Evolutionary conservation across 2,797 vertebrate genomes (phyloP), one percentile per base, ranked within the genome.

Genomic region (Crocodylus rhombifer): DNA sequence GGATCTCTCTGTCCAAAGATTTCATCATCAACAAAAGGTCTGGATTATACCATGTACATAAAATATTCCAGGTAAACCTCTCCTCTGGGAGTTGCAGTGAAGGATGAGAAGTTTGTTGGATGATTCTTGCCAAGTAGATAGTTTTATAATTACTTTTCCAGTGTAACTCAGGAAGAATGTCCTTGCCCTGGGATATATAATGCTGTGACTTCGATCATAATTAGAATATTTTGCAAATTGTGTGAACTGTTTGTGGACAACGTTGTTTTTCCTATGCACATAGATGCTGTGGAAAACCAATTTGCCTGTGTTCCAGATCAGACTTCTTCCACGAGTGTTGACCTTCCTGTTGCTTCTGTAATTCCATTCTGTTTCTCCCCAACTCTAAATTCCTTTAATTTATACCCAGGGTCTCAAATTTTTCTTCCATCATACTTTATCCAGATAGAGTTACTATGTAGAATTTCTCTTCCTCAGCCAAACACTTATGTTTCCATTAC

Each of bases 391-490:
- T 80, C 30, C 83, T 91, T 67, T 17, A 60, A 6, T 4, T 23
- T 79, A 0, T 51, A 51, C 73, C 18, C 28, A 4, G 71, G 33
- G 57, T 77, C 25, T 91, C 30, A 80, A 77, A 65, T 71, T 51
- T 61, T 87, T 80, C 36, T 87, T 67, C 78, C 17, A 2, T 64
- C 16, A 8, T 20, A 42, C 7, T 82, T 89, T 33, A 67, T 1
- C 1, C 23, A 63, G 36, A 5, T 78, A 82, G 51, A 86, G 14
- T 84, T 91, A 77, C n/a, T 26, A 42, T 5, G 4, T 90, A 42
- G 25, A 91, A 82, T 88, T 89, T 80, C 67, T 90, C 26, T 73
- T 71, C 28, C 14, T 89, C 65, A 11, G 78, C 55, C 28, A 92
- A 92, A 86, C 62, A 71, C 7, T 81, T 89, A 65, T 0, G 2